Base-by-base conservation (phyloP, 2,113 vertebrate genomes). In the Octodon degus region DNA sequence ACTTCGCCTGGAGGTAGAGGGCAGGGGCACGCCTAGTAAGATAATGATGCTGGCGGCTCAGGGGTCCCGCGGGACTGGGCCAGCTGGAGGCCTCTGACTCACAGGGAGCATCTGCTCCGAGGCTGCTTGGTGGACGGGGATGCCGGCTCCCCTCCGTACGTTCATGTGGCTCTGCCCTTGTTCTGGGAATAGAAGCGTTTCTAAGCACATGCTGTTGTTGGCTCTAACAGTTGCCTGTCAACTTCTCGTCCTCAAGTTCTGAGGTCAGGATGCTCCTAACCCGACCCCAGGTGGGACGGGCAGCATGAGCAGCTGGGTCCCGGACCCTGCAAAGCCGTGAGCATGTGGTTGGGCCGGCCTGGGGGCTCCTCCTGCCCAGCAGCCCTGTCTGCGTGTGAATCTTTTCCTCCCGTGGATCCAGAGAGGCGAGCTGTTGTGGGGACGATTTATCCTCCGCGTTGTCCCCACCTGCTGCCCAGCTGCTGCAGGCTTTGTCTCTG, bases 31-130 rank as follows among this genome's bases (percentile, higher is more conserved):
- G 8, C 67, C 19, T 77, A 27, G 30, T 47, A 20, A 67, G 90
- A 65, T 62, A 5, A 65, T 0, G 19, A 55, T 22, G n/a, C 30
- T 3, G 37, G 3, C 19, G 11, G n/a, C 10, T 20, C 2, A 0
- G 10, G 5, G 22, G 47, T 32, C 14, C 32, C 27, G 4, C 0
- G 30, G 50, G 34, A 2, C 3, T 67, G 24, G 24, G n/a, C 43
- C 72, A 12, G 25, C 65, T 32, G 1, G 9, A 3, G n/a, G 70
- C 70, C 70, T 11, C 8, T 22, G 10, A n/a, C 32, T 30, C 6
- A 4, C 74, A 60, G 58, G 67, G 60, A 65, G 25, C n/a, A 17
- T 4, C 63, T 50, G 19, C 0, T 62, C 80, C 4, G 34, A 34
- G 8, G 37, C 40, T 7, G 32, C 30, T 53, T 5, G 62, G 20